A percentile compares a stretch with the other conserved stretches of the same genome.
Conservation (phyloP, 2,113 vertebrate species). For the Bos javanicus region DNA sequence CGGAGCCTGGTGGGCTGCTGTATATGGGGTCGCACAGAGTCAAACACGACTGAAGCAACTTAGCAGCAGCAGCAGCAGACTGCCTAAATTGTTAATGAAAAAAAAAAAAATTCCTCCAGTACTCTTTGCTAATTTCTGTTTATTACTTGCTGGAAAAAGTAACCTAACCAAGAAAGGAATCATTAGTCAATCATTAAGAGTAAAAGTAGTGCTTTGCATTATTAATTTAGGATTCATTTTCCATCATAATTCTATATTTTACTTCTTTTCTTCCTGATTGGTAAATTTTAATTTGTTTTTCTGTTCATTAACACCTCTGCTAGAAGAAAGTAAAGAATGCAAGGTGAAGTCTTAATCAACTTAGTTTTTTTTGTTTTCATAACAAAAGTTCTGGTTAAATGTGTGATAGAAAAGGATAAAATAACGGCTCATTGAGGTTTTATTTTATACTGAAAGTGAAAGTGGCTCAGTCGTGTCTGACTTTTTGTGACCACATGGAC, state of each 20-base stretch:
- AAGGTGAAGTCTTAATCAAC: neutral
- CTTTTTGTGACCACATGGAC: neutral
- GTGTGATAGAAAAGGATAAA: neutral
- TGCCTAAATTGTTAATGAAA: neutral
- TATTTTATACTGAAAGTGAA: neutral
- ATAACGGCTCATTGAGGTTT: neutral
- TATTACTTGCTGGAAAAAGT: constrained; percentile 5
- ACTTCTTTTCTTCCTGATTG: neutral
- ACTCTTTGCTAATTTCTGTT: neutral
- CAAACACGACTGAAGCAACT: too few relatives aligned
- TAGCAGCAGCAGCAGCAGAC: neutral
- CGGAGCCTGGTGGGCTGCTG: too few relatives aligned
- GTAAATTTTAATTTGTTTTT: neutral
- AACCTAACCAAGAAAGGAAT: neutral
- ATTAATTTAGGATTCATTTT: neutral
- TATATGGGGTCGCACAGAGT: too few relatives aligned
- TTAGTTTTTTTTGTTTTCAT: neutral
- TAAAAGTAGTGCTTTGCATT: neutral
- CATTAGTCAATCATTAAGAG: neutral
- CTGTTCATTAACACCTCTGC: neutral
- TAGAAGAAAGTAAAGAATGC: neutral
- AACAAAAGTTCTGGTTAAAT: neutral
- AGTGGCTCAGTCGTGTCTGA: neutral
- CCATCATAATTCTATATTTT: neutral
- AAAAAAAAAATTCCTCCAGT: neutral